A percentile compares a stretch with the other conserved stretches of the same genome.
phyloP scores from a whole-genome alignment of 1,140 invertebrate species.

The Arctopsyche grandis region DNA sequence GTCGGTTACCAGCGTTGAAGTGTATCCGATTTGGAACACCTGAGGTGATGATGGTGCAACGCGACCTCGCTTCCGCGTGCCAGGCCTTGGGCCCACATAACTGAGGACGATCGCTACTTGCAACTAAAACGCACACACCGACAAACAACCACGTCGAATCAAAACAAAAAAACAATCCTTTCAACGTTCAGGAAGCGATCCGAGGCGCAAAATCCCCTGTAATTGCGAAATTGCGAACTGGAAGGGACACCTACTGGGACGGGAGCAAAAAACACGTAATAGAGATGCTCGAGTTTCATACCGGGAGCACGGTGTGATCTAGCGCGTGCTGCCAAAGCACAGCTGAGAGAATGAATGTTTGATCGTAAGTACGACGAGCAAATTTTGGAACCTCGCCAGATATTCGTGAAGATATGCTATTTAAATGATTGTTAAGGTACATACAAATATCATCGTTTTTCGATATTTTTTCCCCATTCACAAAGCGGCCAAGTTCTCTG shows the following conservation, averaged over 20 bases:
- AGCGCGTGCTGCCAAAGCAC: not conserved
- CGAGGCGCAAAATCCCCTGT: too few species aligned
- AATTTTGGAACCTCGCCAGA: not conserved
- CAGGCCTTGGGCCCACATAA: constrained; percentile 39
- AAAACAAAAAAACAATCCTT: not conserved
- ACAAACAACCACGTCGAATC: not conserved
- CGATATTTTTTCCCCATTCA: not conserved
- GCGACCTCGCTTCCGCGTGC: constrained; percentile 39
- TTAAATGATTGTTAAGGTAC: not conserved
- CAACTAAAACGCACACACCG: not conserved
- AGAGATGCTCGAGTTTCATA: not conserved
- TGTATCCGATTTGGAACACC: constrained; percentile 6
- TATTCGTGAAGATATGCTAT: not conserved
- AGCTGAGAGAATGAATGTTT: constrained; percentile 7
- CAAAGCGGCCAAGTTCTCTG: not conserved
- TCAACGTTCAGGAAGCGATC: not conserved
- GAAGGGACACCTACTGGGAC: too few species aligned
- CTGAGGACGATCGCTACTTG: constrained; percentile 20
- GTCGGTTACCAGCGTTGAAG: not conserved
- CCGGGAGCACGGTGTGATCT: not conserved
- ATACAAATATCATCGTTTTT: not conserved
- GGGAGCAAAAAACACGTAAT: too few species aligned
- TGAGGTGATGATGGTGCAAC: constrained; percentile 21
- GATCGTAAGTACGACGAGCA: not conserved
- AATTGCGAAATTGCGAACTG: too few species aligned